A percentile compares a stretch with the other conserved stretches of the same genome.
phyloP scores from a whole-genome alignment of 2,888 invertebrate species.

The Chloromyia formosa region DNA sequence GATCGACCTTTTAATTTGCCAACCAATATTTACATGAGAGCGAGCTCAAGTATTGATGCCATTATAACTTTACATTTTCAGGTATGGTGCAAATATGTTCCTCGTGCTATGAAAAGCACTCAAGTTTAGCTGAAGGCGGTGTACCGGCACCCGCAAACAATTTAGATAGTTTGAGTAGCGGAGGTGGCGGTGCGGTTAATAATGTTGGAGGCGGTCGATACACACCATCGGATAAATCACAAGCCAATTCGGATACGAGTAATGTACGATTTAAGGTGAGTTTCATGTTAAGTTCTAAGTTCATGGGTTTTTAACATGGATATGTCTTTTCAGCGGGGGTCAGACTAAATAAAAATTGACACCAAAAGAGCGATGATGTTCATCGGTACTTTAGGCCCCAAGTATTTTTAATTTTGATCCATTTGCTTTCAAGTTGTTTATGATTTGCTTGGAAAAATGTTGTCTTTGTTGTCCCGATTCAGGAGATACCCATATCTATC shows the following conservation, averaged over 20 bases:
- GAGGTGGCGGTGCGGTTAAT: slow-evolving; percentile 48
- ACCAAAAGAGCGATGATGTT: too few relatives aligned
- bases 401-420: too few relatives aligned
- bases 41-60: background rate
- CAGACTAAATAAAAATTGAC: too few relatives aligned
- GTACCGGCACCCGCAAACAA: slow-evolving; percentile 53
- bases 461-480: too few relatives aligned
- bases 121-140: slow-evolving; percentile 65
- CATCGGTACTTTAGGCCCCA: too few relatives aligned
- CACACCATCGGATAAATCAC: slow-evolving; percentile 62
- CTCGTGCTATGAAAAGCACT: slow-evolving; percentile 81
- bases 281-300: background rate
- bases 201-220: slow-evolving; percentile 57
- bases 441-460: too few relatives aligned
- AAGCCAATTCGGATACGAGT: slow-evolving; percentile 61
- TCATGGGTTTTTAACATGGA: too few relatives aligned
- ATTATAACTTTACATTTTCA: slow-evolving; percentile 53
- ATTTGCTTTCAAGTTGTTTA: too few relatives aligned
- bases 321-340: too few relatives aligned
- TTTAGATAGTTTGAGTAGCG: slow-evolving; percentile 52
- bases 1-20: too few relatives aligned
- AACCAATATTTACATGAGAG: too few relatives aligned
- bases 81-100: slow-evolving; percentile 88
- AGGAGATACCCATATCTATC: too few relatives aligned
- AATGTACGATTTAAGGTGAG: slow-evolving; percentile 63